phyloP scores from a whole-genome alignment of 2,888 invertebrate genomes.

The Tanypteryx hageni region DNA sequence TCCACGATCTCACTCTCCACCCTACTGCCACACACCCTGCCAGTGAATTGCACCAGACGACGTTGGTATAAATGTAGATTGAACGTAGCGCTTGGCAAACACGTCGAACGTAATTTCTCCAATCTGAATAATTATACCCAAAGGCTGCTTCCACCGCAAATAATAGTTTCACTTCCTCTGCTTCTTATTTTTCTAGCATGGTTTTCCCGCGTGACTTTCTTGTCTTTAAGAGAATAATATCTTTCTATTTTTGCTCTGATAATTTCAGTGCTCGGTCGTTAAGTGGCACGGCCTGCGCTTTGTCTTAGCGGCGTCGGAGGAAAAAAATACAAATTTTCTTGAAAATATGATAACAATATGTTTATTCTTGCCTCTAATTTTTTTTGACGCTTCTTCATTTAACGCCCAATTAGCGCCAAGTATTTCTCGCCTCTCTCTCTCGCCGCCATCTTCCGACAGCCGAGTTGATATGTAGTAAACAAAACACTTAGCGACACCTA shows the following conservation, averaged over 20 bases:
- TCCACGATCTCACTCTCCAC: neutral
- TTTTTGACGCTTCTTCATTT: slow-evolving; percentile 30
- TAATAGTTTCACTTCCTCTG: no score
- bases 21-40: neutral
- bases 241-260: slow-evolving; percentile 5
- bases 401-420: slow-evolving; percentile 42
- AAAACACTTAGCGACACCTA: slow-evolving; percentile 51
- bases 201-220: neutral
- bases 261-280: slow-evolving; percentile 33
- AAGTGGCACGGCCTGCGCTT: slow-evolving; percentile 8
- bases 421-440: slow-evolving; percentile 15
- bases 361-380: slow-evolving; percentile 28
- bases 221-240: neutral
- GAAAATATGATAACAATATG: slow-evolving; percentile 63
- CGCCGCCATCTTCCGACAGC: neutral
- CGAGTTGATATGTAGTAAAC: slow-evolving; percentile 14
- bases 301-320: neutral
- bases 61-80: neutral
- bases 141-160: no score
- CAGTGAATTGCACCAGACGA: neutral
- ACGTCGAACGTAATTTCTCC: neutral
- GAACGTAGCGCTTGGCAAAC: no score
- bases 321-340: slow-evolving; percentile 33
- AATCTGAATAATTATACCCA: neutral
- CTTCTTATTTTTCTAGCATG: no score